Evolutionary conservation across 2,888 invertebrate genomes (phyloP).

Genomic region (Meiosimyza platycephala): DNA sequence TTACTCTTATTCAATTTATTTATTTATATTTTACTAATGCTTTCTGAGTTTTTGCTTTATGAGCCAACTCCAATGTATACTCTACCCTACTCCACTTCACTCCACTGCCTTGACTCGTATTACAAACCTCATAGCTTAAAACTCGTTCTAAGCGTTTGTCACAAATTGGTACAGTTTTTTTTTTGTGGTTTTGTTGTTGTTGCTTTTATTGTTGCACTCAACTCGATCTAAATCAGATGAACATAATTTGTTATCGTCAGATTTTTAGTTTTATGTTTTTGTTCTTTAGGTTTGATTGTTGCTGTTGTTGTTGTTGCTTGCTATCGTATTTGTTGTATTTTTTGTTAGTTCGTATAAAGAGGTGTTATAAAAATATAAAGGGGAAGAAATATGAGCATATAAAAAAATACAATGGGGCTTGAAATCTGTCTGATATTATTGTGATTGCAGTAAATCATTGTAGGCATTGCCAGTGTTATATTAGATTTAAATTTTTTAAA

Average conservation of each 20-base stretch:
- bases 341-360: no score
- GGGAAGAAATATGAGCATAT: no score
- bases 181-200: constrained; percentile 4
- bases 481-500: no score
- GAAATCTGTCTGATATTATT: no score
- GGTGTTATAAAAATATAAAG: no score
- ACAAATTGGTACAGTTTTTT: constrained; percentile 33
- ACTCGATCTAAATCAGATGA: constrained; percentile 1
- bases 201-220: neutral
- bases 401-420: no score
- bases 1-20: constrained; percentile 10
- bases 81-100: neutral
- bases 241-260: constrained; percentile 13
- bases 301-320: neutral
- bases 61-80: neutral
- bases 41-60: neutral
- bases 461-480: no score
- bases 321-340: no score
- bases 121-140: constrained; percentile 14
- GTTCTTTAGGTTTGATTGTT: neutral
- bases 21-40: neutral
- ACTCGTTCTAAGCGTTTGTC: constrained; percentile 32
- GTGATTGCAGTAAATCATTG: no score
- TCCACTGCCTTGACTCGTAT: constrained; percentile 9
- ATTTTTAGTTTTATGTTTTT: neutral